Conservation (phyloP, 30 jellyfish, hydroid and myxozoan species). For the Aurelia aurita complex sp. Pacific region DNA sequence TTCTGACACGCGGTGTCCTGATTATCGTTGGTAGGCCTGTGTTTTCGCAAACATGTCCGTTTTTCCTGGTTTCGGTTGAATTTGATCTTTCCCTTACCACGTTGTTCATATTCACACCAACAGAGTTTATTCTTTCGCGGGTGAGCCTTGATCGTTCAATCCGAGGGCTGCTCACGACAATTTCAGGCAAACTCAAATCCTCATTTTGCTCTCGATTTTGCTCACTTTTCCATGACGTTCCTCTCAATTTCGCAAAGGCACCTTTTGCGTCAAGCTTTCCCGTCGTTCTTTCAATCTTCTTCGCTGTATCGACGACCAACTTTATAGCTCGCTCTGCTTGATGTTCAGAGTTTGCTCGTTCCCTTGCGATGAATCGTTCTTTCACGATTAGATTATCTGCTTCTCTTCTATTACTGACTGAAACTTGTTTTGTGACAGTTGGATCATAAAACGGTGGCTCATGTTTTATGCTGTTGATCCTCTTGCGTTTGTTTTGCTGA, state of each 20-base stretch:
- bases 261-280: background rate
- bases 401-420: constrained; percentile 13
- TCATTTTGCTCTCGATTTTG: too few relatives aligned
- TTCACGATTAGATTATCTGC: constrained; percentile 9
- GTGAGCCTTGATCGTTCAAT: background rate
- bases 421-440: background rate
- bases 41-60: too few relatives aligned
- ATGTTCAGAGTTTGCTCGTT: background rate
- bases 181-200: background rate
- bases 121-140: too few relatives aligned
- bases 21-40: too few relatives aligned
- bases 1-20: too few relatives aligned
- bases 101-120: too few relatives aligned
- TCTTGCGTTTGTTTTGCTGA: constrained; percentile 8
- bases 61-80: too few relatives aligned
- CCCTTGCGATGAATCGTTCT: background rate
- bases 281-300: background rate
- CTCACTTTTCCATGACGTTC: too few relatives aligned
- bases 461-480: constrained; percentile 21
- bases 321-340: background rate
- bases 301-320: background rate
- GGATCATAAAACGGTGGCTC: constrained; percentile 18
- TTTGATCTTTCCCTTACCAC: too few relatives aligned
- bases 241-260: too few relatives aligned
- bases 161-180: constrained; percentile 9